Base-by-base conservation (phyloP, 92 coral and sea anemone species). In the Porites lobata region DNA sequence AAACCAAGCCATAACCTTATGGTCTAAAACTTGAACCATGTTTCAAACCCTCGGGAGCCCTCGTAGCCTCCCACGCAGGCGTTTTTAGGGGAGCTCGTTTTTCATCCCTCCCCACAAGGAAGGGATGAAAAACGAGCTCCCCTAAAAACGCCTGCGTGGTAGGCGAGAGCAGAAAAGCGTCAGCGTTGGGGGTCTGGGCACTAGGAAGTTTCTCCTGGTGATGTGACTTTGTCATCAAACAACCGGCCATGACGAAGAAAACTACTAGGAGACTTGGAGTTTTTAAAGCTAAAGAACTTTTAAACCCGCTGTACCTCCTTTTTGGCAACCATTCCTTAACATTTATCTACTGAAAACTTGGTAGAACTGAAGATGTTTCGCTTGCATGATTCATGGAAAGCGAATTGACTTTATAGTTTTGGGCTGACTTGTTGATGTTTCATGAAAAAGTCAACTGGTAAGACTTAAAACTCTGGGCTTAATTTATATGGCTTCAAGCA, bases 401-500 rank as follows among this genome's bases (percentile, higher is more conserved):
- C 53, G 52, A 29, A 9, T 12, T 52, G 12, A 15, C n/a, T 13
- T 61, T 18, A 17, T 72, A 59, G 81, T 59, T 69, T 77, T 32
- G 51, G 14, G n/a, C 51, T 59, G 81, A 59, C 69, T 59, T 77
- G 65, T 72, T 18, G 17, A 6, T 15, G 20, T 72, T 72, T 7
- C 43, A 32, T 32, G 11, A 6, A 9, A 68, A 24, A 9, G 51
- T 17, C 13, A 19, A 29, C 24, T 21, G 32, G 6, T 52, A n/a
- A 12, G 54, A 17, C 52, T 43, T 13, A 0, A 15, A 52, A 58
- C 6, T 3, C 2, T 21, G 18, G 11, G 7, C 21, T 6, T 38
- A 53, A 15, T 76, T 12, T 4, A 22, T 10, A 93, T 93, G 96
- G 89, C 96, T 65, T 89, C 94, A 19, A 94, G 92, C 86, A 75